Evolutionary conservation across 2,113 vertebrate genomes (phyloP), one percentile per base, ranked within the genome.

Genomic region (Diadophis punctatus): DNA sequence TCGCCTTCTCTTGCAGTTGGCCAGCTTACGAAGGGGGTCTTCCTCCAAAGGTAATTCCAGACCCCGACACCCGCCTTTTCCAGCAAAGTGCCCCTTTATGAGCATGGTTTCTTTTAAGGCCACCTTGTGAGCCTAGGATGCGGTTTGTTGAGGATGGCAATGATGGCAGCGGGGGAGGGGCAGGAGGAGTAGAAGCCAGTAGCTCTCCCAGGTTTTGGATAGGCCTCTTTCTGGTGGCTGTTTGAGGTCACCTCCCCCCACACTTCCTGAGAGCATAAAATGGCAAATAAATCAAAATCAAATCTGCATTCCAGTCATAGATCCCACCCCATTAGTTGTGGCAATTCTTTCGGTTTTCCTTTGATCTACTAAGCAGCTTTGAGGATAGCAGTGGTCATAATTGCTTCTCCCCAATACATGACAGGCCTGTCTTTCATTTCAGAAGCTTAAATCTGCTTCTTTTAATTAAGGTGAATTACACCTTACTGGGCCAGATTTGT

Each of bases 401-500:
- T 80, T 18, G 68, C 68, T 80, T 80, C n/a, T 80, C 16, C n/a
- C 18, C n/a, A 4, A 8, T 16, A 34, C 14, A 16, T 1, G 18
- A 34, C 0, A 10, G 74, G 18, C 18, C 34, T 22, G 8, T 22
- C 74, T 80, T 43, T 43, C 34, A 3, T 43, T 80, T 43, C 74
- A 80, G 18, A 56, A 14, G 12, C 25, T 20, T 39, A 14, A 12
- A 9, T 8, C 39, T 55, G 43, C 4, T 14, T 20, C 3, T 89
- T 92, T 48, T n/a, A 51, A 51, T 60, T 84, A 94, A 88, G 94
- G 94, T 96, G 89, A 96, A 96, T 63, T 96, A 95, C 23, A 94
- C 95, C 1, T 46, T 93, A 11, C 60, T 96, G 56, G 95, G 93
- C 49, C 60, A 91, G 34, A 93, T 94, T 74, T 95, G 95, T 53